Base-by-base conservation (phyloP, 2,888 invertebrate genomes). In the Drosophila bunnanda region DNA sequence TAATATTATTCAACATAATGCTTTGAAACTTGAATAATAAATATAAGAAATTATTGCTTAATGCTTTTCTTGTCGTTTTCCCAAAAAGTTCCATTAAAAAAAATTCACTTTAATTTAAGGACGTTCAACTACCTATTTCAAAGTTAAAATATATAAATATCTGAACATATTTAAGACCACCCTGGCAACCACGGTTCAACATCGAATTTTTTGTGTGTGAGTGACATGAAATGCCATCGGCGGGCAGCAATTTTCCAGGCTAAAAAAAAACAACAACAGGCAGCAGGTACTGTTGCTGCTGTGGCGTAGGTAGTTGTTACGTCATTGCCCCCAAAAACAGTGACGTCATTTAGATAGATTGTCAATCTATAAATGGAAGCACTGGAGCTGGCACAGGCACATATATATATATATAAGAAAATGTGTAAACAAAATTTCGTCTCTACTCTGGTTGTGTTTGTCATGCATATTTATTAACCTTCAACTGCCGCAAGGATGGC, bases 401-500 rank as follows among this genome's bases (percentile, higher is more conserved):
- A 22, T 10, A 7, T 32, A 36, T 32, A 36, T 6, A 22, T 17
- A 12, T 25, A 25, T 25, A 25, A 25, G n/a, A 67, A 54, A 46
- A 38, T 67, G 67, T 20, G 8, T 46, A 68, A 68, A 20, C 32
- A 32, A 34, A 20, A 32, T 34, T 50, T 50, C 25, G 17, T 34
- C 38, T 34, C 28, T 46, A 17, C 34, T 34, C 46, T 68, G 68
- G n/a, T 50, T 54, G 41, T 46, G 58, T 61, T 66, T 43, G 46
- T 41, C 71, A 48, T 48, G 55, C 68, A 66, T 61, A 68, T 76
- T 84, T 79, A 78, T 84, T 87, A 87, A 72, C 76, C 76, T 75
- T 69, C 76, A 61, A 60, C 53, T 53, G 75, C 66, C 58, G 58
- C 64, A 73, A 74, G 75, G 72, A 75, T 61, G 64, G 50, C 39